A percentile compares a stretch with the other conserved stretches of the same genome.
These are phyloP conservation scores for Scaptomyza parva DNA, from an alignment of 2,888 invertebrate genomes.

Conservation along the genomic window DNA sequence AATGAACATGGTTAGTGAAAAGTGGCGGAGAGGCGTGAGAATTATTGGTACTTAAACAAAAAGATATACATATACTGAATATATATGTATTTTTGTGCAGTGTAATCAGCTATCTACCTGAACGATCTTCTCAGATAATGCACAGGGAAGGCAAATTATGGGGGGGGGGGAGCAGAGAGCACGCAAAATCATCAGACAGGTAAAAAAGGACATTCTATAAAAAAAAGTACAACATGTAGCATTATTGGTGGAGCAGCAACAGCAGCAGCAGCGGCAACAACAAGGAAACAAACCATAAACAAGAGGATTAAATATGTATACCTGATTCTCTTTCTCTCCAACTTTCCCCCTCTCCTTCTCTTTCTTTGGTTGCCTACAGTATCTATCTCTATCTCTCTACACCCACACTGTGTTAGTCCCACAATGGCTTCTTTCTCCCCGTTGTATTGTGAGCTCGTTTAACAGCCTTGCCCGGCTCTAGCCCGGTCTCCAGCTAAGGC, in stretches of 20 bases:
- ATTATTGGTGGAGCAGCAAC: not conserved
- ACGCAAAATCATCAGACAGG: conserved; percentile 61
- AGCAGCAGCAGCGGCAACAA: conserved; percentile 25
- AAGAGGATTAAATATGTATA: conserved; percentile 76
- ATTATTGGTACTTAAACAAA: conserved; percentile 19
- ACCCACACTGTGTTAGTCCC: no score
- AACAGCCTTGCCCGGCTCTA: conserved; percentile 56
- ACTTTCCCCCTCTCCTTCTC: not conserved
- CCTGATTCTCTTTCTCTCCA: conserved; percentile 15
- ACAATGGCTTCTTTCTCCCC: conserved; percentile 1
- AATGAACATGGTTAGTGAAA: conserved; percentile 1
- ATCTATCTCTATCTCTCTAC: no score
- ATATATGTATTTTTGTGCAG: conserved; percentile 6
- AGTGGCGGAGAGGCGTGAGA: conserved; percentile 5
- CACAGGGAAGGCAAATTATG: no score
- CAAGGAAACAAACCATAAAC: conserved; percentile 73
- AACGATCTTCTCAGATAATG: conserved; percentile 32
- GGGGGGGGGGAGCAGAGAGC: conserved; percentile 44
- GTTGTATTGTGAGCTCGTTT: conserved; percentile 2
- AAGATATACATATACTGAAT: not conserved
- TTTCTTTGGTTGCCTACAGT: no score
- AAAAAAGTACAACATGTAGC: conserved; percentile 50
- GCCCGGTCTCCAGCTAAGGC: conserved; percentile 4
- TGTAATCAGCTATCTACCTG: conserved; percentile 7
- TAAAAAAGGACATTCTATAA: conserved; percentile 27